Evolutionary conservation across 1,140 invertebrate genomes (phyloP).

Genomic region (Proctacanthus coquilletti): DNA sequence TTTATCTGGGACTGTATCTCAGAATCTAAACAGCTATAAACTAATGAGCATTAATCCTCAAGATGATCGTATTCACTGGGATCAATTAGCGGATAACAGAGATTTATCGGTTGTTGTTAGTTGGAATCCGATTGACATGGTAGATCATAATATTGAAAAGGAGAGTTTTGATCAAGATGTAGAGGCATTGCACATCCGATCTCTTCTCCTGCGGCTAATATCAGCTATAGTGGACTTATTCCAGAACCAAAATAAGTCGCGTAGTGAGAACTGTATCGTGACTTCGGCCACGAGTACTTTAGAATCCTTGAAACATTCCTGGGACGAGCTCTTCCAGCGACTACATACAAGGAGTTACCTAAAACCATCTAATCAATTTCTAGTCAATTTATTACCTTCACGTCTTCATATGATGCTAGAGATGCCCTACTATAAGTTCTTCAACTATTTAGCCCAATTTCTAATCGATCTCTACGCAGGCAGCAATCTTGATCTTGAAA

Average conservation of each 20-base stretch:
- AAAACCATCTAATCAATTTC: constrained; percentile 24
- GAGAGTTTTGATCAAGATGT: constrained; percentile 27
- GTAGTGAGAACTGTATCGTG: neutral
- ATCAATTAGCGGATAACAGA: constrained; percentile 39
- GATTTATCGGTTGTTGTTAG: constrained; percentile 40
- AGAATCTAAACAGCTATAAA: constrained; percentile 20
- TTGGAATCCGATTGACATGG: constrained; percentile 36
- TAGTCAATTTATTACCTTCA: constrained; percentile 29
- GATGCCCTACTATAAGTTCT: constrained; percentile 24
- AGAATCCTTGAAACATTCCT: constrained; percentile 17
- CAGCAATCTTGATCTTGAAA: constrained; percentile 10
- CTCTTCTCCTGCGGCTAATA: constrained; percentile 18
- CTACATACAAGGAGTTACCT: constrained; percentile 21
- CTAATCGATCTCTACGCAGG: constrained; percentile 17
- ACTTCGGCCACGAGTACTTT: constrained; percentile 13
- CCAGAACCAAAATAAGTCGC: constrained; percentile 9
- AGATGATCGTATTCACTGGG: constrained; percentile 33
- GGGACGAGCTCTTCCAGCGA: constrained; percentile 22
- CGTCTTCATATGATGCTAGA: constrained; percentile 20
- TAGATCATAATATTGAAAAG: constrained; percentile 14
- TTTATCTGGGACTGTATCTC: constrained; percentile 19
- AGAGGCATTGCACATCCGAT: constrained; percentile 22
- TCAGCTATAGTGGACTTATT: constrained; percentile 24
- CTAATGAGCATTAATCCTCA: constrained; percentile 32
- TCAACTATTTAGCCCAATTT: constrained; percentile 20